These are phyloP conservation scores for Polypedilum pembai DNA, from an alignment of 1,140 invertebrate genomes.

Conservation along the genomic window DNA sequence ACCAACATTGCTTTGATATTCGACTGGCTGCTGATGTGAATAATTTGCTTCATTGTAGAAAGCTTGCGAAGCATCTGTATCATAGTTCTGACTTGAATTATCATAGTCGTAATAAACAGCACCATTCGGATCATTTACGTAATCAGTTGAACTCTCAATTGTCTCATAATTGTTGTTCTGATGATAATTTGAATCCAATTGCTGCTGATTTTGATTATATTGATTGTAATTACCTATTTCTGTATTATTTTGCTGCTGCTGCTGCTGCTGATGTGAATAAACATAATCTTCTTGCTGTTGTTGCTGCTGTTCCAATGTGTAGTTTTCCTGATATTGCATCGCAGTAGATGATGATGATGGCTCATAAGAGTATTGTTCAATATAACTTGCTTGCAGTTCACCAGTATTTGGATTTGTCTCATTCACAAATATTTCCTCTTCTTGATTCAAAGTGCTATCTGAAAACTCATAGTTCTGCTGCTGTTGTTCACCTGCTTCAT, in stretches of 20 bases:
- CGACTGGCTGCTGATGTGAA: not conserved
- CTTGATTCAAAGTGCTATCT: not conserved
- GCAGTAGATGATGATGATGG: not conserved
- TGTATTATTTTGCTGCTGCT: not conserved
- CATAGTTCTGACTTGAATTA: not conserved
- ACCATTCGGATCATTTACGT: not conserved
- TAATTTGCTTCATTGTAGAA: constrained; percentile 19
- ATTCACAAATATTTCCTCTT: not conserved
- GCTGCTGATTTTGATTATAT: not conserved
- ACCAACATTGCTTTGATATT: not conserved
- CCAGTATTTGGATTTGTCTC: not conserved
- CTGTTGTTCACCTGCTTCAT: not conserved
- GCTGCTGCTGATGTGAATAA: no score
- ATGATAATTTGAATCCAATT: constrained; percentile 25
- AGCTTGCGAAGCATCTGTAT: not conserved
- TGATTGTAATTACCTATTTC: not conserved
- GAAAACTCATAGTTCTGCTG: not conserved
- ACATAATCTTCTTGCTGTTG: no score
- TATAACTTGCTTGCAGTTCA: not conserved
- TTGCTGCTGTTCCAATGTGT: no score
- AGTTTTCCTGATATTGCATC: no score
- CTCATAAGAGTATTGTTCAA: constrained; percentile 7
- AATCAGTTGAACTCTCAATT: constrained; percentile 1
- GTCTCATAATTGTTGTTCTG: constrained; percentile 11
- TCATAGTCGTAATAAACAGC: constrained; percentile 11